phyloP scores from a whole-genome alignment of 2,888 invertebrate species.

The Monochamus alternatus region DNA sequence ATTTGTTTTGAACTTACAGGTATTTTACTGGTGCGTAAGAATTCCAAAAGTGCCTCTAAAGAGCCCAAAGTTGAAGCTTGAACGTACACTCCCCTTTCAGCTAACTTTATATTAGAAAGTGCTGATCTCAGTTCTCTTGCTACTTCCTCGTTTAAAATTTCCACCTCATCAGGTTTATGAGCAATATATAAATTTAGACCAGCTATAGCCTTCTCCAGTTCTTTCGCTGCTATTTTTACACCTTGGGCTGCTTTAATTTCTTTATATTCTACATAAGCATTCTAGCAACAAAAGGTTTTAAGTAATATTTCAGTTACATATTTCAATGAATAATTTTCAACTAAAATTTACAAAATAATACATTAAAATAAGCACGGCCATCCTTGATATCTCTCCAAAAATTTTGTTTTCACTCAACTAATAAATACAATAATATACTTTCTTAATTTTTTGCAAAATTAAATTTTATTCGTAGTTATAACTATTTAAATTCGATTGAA shows the following conservation, averaged over 20 bases:
- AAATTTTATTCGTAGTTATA: too few relatives aligned
- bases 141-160: slow-evolving; percentile 88
- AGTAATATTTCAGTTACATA: too few relatives aligned
- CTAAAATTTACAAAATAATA: too few relatives aligned
- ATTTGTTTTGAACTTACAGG: slow-evolving; percentile 80
- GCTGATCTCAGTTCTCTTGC: slow-evolving; percentile 90
- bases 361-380: too few relatives aligned
- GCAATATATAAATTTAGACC: slow-evolving; percentile 95
- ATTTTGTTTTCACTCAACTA: too few relatives aligned
- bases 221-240: slow-evolving; percentile 98
- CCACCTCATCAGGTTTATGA: slow-evolving; percentile 94
- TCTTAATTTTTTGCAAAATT: too few relatives aligned
- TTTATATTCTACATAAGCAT: slow-evolving; percentile 94
- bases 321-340: too few relatives aligned
- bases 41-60: slow-evolving; percentile 95
- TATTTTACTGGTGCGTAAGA: slow-evolving; percentile 92
- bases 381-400: too few relatives aligned
- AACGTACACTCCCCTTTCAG: slow-evolving; percentile 97
- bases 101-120: slow-evolving; percentile 91
- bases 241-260: slow-evolving; percentile 97
- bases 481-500: too few relatives aligned
- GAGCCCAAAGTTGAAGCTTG: slow-evolving; percentile 99
- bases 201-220: slow-evolving; percentile 97
- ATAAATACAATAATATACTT: too few relatives aligned
- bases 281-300: slow-evolving; percentile 71